Evolutionary conservation across 2,113 vertebrate species (phyloP).

Genomic region (Columba livia): DNA sequence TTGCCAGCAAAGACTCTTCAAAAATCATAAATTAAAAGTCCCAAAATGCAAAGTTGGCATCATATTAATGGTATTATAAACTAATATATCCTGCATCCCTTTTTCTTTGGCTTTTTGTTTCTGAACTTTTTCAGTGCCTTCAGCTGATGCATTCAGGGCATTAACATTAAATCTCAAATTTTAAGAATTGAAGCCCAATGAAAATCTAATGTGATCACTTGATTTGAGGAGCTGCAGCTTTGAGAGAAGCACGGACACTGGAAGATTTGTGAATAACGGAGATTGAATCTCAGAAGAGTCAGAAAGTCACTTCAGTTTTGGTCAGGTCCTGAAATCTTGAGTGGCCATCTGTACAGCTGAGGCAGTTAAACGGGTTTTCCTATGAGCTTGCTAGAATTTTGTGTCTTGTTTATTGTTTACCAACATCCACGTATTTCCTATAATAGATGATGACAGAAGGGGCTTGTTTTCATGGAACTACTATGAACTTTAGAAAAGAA

Average conservation of each 20-base stretch:
- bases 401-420: neutral
- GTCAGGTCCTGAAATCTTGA: neutral
- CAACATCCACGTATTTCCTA: neutral
- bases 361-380: neutral
- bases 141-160: neutral
- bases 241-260: neutral
- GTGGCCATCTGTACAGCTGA: neutral
- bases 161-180: neutral
- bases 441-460: neutral
- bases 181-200: neutral
- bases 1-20: neutral
- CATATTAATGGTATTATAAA: neutral
- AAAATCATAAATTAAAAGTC: constrained; percentile 4
- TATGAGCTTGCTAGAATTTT: neutral
- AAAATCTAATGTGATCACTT: neutral
- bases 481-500: neutral
- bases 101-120: neutral
- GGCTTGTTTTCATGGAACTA: neutral
- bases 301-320: neutral
- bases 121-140: neutral
- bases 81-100: neutral
- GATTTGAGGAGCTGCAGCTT: neutral
- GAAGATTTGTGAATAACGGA: neutral
- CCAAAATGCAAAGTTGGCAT: neutral
- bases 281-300: neutral